phyloP scores from a whole-genome alignment of 53 echinoderm and acorn worm species.

The Henricia sp. region DNA sequence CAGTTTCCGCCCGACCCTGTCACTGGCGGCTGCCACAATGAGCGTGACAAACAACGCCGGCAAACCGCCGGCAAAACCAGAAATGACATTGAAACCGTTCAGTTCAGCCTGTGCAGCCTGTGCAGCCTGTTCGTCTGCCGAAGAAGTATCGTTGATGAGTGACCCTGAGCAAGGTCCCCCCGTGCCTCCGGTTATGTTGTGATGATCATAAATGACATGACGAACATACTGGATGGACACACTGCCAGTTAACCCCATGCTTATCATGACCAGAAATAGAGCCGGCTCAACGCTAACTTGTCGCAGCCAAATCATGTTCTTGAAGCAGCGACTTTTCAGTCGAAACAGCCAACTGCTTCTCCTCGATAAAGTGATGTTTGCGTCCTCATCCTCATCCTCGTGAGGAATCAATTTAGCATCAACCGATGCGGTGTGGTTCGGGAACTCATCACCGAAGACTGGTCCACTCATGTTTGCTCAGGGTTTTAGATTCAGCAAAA shows the following conservation, averaged over 20 bases:
- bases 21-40: constrained; percentile 40
- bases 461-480: no score
- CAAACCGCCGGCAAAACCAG: constrained; percentile 33
- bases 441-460: no score
- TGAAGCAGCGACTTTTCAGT: constrained; percentile 30
- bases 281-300: constrained; percentile 57
- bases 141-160: neutral
- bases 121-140: no score
- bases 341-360: no score
- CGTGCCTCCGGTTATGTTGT: constrained; percentile 27
- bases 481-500: no score
- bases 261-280: constrained; percentile 52
- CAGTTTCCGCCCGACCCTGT: constrained; percentile 52
- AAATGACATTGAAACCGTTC: constrained; percentile 39
- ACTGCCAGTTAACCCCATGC: constrained; percentile 43
- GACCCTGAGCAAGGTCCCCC: constrained; percentile 13
- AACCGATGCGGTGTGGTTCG: no score
- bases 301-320: constrained; percentile 22
- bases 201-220: constrained; percentile 32
- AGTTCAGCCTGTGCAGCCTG: constrained; percentile 2
- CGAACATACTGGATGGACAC: constrained; percentile 56
- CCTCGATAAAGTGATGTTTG: no score
- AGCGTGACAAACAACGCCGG: constrained; percentile 52
- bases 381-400: no score
- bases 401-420: no score